Conservation (phyloP, 2,113 vertebrate species). For the Thalassarche chlororhynchos region DNA sequence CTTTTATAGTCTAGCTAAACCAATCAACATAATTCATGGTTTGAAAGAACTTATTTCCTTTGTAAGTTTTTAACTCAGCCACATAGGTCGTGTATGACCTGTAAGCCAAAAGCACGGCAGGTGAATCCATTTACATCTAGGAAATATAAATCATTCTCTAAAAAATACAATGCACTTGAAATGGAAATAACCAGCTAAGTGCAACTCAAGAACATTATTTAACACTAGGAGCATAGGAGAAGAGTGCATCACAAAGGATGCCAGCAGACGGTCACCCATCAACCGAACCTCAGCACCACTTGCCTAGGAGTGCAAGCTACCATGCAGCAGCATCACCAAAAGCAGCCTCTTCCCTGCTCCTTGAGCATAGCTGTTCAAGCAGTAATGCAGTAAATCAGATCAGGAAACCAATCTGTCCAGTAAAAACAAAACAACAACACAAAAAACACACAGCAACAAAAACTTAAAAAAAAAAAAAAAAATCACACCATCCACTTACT, state of each 20-base stretch:
- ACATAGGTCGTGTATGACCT: not conserved
- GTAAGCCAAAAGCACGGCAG: not conserved
- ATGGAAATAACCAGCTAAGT: not conserved
- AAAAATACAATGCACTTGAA: not conserved
- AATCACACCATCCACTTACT: not conserved
- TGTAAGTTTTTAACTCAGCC: not conserved
- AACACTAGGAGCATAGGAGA: not conserved
- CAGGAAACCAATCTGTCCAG: not conserved
- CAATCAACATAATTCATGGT: not conserved
- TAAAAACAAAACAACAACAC: not conserved
- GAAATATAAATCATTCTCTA: not conserved
- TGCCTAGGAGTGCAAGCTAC: not conserved
- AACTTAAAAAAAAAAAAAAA: not conserved
- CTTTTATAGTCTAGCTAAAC: not conserved
- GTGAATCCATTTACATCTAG: not conserved
- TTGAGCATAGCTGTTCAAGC: not conserved
- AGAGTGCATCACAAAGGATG: not conserved
- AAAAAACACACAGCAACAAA: not conserved
- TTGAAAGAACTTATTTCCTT: not conserved
- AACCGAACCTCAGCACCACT: not conserved
- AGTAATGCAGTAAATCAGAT: not conserved
- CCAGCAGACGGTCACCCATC: not conserved
- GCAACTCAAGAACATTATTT: not conserved
- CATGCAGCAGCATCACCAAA: not conserved
- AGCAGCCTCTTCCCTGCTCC: not conserved